A percentile compares a stretch with the other conserved stretches of the same genome.
phyloP scores from a whole-genome alignment of 2,113 vertebrate species.

The Dissostichus mawsoni region DNA sequence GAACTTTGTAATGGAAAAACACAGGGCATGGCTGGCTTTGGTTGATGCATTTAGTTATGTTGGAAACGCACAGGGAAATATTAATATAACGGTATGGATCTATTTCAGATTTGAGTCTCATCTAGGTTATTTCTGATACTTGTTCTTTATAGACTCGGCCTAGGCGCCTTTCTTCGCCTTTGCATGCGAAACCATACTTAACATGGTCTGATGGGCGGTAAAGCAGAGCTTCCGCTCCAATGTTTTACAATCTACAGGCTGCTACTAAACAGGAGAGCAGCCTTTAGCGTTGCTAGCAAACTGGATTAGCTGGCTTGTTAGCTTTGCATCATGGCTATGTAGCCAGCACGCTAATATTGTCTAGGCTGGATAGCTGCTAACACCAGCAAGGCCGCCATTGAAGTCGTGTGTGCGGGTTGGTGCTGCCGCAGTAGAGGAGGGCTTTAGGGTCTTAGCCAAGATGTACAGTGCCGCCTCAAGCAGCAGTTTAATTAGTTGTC shows the following conservation, averaged over 20 bases:
- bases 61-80: background rate
- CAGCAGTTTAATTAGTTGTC: fast-evolving
- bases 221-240: constrained; percentile 51
- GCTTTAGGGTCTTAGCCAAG: constrained; percentile 34
- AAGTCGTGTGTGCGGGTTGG: constrained; percentile 55
- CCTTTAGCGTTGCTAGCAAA: constrained; percentile 54
- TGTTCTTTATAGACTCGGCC: background rate
- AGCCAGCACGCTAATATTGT: constrained; percentile 69
- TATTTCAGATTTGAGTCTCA: constrained; percentile 16
- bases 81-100: background rate
- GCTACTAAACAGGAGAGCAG: background rate
- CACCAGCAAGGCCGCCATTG: constrained; percentile 77
- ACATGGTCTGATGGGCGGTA: constrained; percentile 46
- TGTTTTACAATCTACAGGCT: constrained; percentile 48
- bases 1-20: constrained; percentile 71
- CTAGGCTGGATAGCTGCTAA: constrained; percentile 66
- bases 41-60: constrained; percentile 21
- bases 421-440: constrained; percentile 62
- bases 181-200: constrained; percentile 13
- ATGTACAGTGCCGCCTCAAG: background rate
- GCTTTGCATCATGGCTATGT: constrained; percentile 73
- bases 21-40: constrained; percentile 58
- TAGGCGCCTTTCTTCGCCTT: background rate
- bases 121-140: constrained; percentile 10
- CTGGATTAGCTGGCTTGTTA: constrained; percentile 75